phyloP scores from a whole-genome alignment of 2,888 invertebrate genomes.

The Lordiphosa fenestrarum region DNA sequence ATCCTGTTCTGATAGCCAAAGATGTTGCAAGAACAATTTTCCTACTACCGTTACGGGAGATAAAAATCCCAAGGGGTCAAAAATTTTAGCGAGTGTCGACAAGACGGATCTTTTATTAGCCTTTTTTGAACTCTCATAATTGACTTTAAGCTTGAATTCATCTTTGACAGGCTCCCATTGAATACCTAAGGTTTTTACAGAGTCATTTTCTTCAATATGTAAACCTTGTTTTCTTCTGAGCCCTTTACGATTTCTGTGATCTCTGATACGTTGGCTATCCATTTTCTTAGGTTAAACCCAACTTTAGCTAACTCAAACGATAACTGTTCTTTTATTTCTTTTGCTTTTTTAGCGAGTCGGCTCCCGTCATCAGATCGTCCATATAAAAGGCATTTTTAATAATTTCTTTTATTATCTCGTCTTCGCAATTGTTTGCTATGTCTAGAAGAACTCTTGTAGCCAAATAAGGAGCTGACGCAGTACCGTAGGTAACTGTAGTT shows the following conservation, averaged over 20 bases:
- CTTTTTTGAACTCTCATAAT: neutral
- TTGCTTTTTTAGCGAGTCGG: too few species aligned
- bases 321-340: too few species aligned
- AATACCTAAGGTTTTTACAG: too few species aligned
- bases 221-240: too few species aligned
- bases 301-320: too few species aligned
- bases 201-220: too few species aligned
- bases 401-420: neutral
- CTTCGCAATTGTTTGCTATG: neutral
- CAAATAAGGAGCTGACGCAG: neutral
- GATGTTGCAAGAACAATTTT: slow-evolving; percentile 11
- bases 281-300: too few species aligned
- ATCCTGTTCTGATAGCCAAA: too few species aligned
- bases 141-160: neutral
- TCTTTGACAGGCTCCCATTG: too few species aligned
- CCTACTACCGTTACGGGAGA: slow-evolving; percentile 9
- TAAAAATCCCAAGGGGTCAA: slow-evolving; percentile 7
- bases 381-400: slow-evolving; percentile 3
- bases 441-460: neutral
- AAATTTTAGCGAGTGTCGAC: slow-evolving; percentile 6
- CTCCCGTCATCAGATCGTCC: too few species aligned
- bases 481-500: slow-evolving; percentile 8
- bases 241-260: too few species aligned
- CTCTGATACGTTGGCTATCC: too few species aligned
- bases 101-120: neutral